Evolutionary conservation across 2,797 vertebrate species (phyloP), one percentile per base, ranked within the genome.

Genomic region (Erethizon dorsatum): DNA sequence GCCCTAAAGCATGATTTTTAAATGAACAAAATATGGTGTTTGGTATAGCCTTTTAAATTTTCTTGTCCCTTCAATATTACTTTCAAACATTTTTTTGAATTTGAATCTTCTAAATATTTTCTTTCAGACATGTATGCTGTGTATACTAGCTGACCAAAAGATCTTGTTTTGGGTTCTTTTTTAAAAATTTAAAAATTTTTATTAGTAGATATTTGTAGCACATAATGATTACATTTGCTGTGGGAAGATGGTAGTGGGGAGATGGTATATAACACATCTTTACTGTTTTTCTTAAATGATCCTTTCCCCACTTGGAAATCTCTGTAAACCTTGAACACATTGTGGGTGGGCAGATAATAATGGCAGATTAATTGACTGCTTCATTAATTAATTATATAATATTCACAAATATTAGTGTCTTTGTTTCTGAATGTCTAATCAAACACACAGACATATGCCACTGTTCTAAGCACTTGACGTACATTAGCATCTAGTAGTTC

Each of bases 331-430:
- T 79, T 47, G 17, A 95, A 24, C 31, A 54, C 17, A 26, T 54
- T 52, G 50, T 78, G 24, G 12, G 14, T 67, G 26, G 18, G 82
- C 80, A 90, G 69, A 87, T 77, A 95, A 85, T 91, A 86, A 15
- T 63, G 50, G 33, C 73, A 17, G 59, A 94, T 87, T 92, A 59
- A 77, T 94, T 90, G 61, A 65, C 18, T 88, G 56, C 0, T 37
- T 96, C 20, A 69, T 31, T 83, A 77, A 86, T 22, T 45, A 65
- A 78, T 75, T 41, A 45, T 45, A 79, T 37, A 52, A 59, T 50
- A 41, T 54, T 71, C 78, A 61, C 10, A 95, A 71, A 92, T 88
- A 57, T 69, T 69, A 75, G 26, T 41, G 7, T 91, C 13, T 88
- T 2, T 50, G 33, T 85, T 31, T 94, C 31, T 82, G 47, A 65